phyloP scores from a whole-genome alignment of 2,113 vertebrate genomes.

The Lophura nycthemera region DNA sequence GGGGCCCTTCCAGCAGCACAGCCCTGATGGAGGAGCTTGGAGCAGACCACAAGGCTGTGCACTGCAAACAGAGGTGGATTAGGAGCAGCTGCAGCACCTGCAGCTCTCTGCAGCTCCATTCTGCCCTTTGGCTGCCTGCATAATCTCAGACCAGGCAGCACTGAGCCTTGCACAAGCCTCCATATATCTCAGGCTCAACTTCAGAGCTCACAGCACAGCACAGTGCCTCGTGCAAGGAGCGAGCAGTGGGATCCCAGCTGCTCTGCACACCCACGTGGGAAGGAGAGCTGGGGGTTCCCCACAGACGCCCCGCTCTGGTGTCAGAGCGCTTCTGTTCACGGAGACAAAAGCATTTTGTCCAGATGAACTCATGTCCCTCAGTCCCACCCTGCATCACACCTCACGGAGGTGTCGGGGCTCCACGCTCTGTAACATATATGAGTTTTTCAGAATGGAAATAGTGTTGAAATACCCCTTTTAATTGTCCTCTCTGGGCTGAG shows the following conservation, averaged over 20 bases:
- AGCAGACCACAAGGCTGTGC: background rate
- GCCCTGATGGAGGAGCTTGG: background rate
- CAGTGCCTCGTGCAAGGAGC: background rate
- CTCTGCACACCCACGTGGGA: background rate
- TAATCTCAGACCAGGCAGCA: background rate
- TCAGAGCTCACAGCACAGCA: background rate
- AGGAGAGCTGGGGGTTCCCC: background rate
- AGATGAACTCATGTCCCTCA: background rate
- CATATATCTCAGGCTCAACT: background rate
- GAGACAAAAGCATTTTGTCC: background rate
- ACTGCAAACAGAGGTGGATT: background rate
- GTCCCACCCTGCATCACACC: background rate
- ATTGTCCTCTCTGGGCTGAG: background rate
- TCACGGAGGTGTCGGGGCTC: background rate
- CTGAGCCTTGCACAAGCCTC: background rate
- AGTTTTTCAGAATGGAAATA: background rate
- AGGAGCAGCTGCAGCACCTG: background rate
- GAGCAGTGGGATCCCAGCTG: background rate
- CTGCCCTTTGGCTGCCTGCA: background rate
- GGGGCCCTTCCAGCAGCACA: too few species aligned
- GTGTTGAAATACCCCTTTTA: slow-evolving; percentile 2
- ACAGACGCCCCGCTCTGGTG: fast-evolving
- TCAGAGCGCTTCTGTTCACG: background rate
- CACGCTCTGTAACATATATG: background rate
- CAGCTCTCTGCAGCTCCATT: background rate